Evolutionary conservation across 2,888 invertebrate genomes (phyloP), one percentile per base, ranked within the genome.

Genomic region (Drosophila picticornis): DNA sequence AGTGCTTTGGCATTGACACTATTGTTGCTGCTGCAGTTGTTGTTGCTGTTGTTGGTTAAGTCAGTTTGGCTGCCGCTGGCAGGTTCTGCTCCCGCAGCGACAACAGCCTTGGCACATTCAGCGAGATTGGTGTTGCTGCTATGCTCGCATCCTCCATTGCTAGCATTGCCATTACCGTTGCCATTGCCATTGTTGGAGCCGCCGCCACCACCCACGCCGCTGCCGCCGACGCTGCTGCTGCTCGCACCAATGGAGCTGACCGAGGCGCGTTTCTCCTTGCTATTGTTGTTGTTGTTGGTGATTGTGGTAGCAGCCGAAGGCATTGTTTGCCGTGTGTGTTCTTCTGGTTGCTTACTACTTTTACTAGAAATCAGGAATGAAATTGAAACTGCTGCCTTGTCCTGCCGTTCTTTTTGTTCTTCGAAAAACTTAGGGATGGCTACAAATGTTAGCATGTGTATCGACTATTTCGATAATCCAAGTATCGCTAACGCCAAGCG

Each of bases 261-360:
- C 75, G 92, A 91, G 86, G 89, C 83, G 87, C 91, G 91, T 85
- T 92, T 91, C 84, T 91, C 91, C 88, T 86, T 86, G 74, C 83
- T 87, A 82, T 88, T 85, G 84, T 81, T 88, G 83, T 79, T 84
- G 84, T 72, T 83, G 78, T 70, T 80, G 80, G 87, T 84, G 69
- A 86, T 73, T 76, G 86, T 83, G 84, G 84, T 84, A 82, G 86
- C 88, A 85, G 85, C 85, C 84, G 85, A 85, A 85, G 85, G 85
- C 85, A 85, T 85, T 78, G 88, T 85, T 82, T 86, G 85, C 85
- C 88, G 85, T 86, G 86, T 79, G 83, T 80, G 83, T 78, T 85
- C 77, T 88, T 83, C 84, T 83, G 75, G 66, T 76, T 84, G 88
- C 81, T 84, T 76, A 82, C 84, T 80, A 84, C 77, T 72, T 72